Evolutionary conservation across 1,140 invertebrate species (phyloP), one percentile per base, ranked within the genome.

Genomic region (Apis laboriosa): DNA sequence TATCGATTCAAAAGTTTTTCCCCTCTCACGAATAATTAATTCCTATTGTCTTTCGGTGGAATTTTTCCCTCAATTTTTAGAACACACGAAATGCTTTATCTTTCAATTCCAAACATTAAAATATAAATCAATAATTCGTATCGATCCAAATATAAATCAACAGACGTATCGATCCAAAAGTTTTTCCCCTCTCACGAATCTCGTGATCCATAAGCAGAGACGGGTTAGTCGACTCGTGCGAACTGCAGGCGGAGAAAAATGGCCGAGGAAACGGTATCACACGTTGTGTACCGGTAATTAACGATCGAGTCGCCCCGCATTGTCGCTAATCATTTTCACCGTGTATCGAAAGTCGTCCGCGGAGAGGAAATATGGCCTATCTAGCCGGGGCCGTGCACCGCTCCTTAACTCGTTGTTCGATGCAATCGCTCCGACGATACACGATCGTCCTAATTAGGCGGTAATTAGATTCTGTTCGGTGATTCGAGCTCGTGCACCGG

Each of bases 381-480:
- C 77, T 43, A 80, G 53, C 63, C 53, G 24, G 24, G 63, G 66
- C 82, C 63, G 61, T 74, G 77, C 74, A 80, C 64, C 74, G 58
- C 63, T 87, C 71, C 64, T 86, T 84, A 86, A 84, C 87, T 86
- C 80, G 84, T 84, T 89, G 86, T 86, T 86, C 80, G 89, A 88
- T 90, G 85, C 80, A 88, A 90, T 90, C 90, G 81, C 80, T 71
- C 58, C 71, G 64, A 85, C 84, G 86, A 89, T 89, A 90, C 86
- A 90, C 84, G 90, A 90, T 91, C 90, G 86, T 87, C 82, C 90
- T 90, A 91, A 91, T 91, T 91, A 90, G 89, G 67, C 82, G 86
- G 86, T 90, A 90, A 91, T 91, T 91, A 91, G 90, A 90, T 89
- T 90, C 89, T 87, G 85, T 86, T 86, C 84, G 80, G 88, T 79